Evolutionary conservation across 1,140 invertebrate genomes (phyloP).

Genomic region (Drosophila nebulosa): DNA sequence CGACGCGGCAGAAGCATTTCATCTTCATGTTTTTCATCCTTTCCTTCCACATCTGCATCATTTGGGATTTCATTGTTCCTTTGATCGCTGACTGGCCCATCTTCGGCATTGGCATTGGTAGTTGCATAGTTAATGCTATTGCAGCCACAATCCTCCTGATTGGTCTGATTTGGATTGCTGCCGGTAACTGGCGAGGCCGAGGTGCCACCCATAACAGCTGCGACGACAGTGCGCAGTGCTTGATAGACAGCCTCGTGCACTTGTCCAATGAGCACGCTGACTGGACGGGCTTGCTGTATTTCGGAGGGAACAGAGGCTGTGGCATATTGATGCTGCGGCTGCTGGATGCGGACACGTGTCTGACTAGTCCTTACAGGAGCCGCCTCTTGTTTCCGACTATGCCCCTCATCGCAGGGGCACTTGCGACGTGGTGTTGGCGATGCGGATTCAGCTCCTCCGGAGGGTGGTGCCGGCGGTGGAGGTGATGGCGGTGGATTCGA

Average conservation of each 20-base stretch:
- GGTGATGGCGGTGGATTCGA: constrained; percentile 9
- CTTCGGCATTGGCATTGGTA: not conserved
- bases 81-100: not conserved
- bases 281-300: constrained; percentile 27
- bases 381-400: not conserved
- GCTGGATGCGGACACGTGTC: not conserved
- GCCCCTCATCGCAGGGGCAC: constrained; percentile 53
- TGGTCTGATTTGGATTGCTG: not conserved
- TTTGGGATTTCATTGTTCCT: not conserved
- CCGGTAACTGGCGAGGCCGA: not conserved
- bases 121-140: not conserved
- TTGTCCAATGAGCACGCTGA: constrained; percentile 30
- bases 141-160: not conserved
- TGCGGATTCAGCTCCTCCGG: not conserved
- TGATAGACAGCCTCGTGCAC: constrained; percentile 44
- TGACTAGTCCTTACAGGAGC: constrained; percentile 10
- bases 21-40: constrained; percentile 17
- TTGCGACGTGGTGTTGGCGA: constrained; percentile 24
- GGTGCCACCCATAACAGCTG: constrained; percentile 29
- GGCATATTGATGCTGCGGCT: not conserved
- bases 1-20: constrained; percentile 15
- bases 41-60: not conserved
- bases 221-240: constrained; percentile 38
- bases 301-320: not conserved
- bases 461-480: constrained; percentile 19